Evolutionary conservation across 1,140 invertebrate genomes (phyloP), one percentile per base, ranked within the genome.

Genomic region (Zaprionus ornatus): DNA sequence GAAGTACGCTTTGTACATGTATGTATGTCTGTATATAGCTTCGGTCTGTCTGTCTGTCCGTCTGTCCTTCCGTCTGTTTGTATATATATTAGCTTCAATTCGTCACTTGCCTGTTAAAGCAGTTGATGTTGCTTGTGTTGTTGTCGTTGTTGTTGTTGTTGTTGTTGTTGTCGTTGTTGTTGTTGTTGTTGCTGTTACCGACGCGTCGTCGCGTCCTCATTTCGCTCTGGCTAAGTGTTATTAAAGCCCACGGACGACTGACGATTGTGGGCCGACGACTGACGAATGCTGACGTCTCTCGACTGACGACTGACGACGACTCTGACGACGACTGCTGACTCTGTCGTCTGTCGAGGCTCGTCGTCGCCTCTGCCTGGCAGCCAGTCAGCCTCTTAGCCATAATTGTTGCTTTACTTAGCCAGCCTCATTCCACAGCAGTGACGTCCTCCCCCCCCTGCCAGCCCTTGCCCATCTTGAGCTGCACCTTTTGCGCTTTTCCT

Each of bases 381-480:
- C 32, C 40, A 29, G 29, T 2, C 60, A 56, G 66, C 68, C 85
- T 88, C 70, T 88, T 79, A 81, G 78, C 74, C 85, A 88, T 88
- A 88, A 88, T 88, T 88, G 84, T 88, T 88, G 84, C 85, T 88
- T 84, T 88, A 88, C 84, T 84, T 88, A 80, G 77, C 50, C 57
- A 19, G 23, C 61, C 74, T 42, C 57, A 63, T 42, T 25, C 71
- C 57, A 42, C 52, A 42, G 21, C 56, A 15, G n/a, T 4, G 40
- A 12, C 27, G 9, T 23, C 32, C 19, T 1, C 3, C 40, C 40
- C 4, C 63, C 35, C 37, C 27, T 42, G 19, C 10, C 59, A 32
- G 29, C 45, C 40, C 27, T 29, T 35, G 19, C 9, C 27, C 17
- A 10, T 5, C 35, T 65, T 21, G 37, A 32, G 63, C 55, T 79